Evolutionary conservation across 1,140 invertebrate species (phyloP), one percentile per base, ranked within the genome.

Genomic region (Megalopta genalis): DNA sequence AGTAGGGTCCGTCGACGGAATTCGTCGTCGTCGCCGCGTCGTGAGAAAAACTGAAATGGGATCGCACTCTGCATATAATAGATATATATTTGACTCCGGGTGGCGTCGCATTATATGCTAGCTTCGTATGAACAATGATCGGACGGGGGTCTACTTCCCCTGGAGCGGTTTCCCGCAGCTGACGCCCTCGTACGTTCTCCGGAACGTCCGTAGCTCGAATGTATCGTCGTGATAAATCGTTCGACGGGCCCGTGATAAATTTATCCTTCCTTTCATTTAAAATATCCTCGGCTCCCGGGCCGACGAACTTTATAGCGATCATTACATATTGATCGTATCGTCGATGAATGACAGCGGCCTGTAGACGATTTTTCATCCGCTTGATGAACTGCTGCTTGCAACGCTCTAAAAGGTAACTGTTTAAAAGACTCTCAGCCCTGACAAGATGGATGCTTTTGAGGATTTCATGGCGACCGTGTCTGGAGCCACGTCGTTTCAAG

Each of bases 181-280:
- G 84, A 82, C 84, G 83, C 75, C 23, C 79, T 46, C 75, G 75
- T 86, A 82, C 74, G 80, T 82, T 82, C 83, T 76, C 57, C 71
- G 66, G 69, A 82, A 86, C 66, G 83, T 86, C 65, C 60, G 74
- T 72, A 46, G 59, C 70, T 74, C 52, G 62, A 82, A 80, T 76
- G 84, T 85, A 86, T 86, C 83, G 83, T 67, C 60, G 63, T 82
- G 75, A 85, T 85, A 86, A 78, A 86, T 86, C 80, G 80, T 79
- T 77, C 84, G 76, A 73, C 80, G 60, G 71, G 42, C 57, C 52
- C 39, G 64, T 80, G 80, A 86, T 86, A 85, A 82, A 86, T 85
- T 81, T 79, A 82, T 86, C 77, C 82, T 60, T 27, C 62, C 63
- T 79, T 74, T 79, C 77, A 79, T 79, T 79, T 79, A 79, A 74